These are phyloP conservation scores for Euclidia mi DNA, from an alignment of 2,888 invertebrate genomes.

Conservation along the genomic window DNA sequence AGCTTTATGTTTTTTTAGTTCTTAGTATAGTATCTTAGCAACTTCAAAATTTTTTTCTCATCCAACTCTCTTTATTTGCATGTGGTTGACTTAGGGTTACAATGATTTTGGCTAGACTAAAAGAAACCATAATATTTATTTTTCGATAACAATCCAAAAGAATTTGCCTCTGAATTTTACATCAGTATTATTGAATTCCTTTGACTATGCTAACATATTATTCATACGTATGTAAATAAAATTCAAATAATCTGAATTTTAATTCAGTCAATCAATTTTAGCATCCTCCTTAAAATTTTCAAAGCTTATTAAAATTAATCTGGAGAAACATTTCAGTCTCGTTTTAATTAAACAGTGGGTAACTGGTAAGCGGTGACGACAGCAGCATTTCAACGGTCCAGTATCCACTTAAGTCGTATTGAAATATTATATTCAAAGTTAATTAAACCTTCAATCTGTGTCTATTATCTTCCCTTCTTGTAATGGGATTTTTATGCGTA, in stretches of 20 bases:
- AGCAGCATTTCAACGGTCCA: slow-evolving; percentile 29
- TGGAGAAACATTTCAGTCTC: slow-evolving; percentile 22
- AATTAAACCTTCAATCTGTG: slow-evolving; percentile 36
- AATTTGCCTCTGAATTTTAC: no score
- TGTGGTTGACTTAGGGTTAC: slow-evolving; percentile 37
- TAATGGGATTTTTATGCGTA: slow-evolving; percentile 22
- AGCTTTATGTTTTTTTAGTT: no score
- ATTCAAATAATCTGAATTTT: slow-evolving; percentile 10
- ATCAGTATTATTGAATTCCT: slow-evolving; percentile 5
- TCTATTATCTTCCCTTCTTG: slow-evolving; percentile 30
- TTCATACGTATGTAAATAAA: background rate
- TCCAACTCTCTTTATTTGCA: slow-evolving; percentile 26
- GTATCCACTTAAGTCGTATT: slow-evolving; percentile 18
- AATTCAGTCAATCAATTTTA: slow-evolving; percentile 23
- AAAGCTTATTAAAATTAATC: slow-evolving; percentile 36
- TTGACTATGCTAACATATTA: background rate
- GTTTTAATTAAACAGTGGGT: slow-evolving; percentile 36
- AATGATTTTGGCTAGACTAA: slow-evolving; percentile 20
- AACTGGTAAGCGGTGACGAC: slow-evolving; percentile 31
- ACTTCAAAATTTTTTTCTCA: no score
- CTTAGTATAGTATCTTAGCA: no score
- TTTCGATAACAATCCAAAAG: no score
- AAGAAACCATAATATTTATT: no score
- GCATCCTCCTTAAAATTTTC: slow-evolving; percentile 25
- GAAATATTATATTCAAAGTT: slow-evolving; percentile 37